phyloP scores from a whole-genome alignment of 2,888 invertebrate genomes.

The Ceriagrion tenellum region DNA sequence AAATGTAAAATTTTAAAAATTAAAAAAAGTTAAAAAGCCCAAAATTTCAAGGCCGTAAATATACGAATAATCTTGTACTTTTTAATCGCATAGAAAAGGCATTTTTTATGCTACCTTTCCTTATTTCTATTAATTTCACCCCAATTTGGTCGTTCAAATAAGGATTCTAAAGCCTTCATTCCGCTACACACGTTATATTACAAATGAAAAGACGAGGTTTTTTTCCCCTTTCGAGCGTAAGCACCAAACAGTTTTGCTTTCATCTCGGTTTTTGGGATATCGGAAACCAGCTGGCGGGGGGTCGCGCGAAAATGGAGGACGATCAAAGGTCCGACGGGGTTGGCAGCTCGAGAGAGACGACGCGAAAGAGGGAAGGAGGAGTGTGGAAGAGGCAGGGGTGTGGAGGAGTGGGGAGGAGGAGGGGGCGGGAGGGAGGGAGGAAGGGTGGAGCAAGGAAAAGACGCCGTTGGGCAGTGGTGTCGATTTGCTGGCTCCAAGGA shows the following conservation, averaged over 20 bases:
- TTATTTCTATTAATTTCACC: too few species aligned
- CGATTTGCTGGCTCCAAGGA: not conserved
- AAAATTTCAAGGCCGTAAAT: too few species aligned
- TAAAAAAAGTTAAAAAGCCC: too few species aligned
- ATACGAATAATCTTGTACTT: too few species aligned
- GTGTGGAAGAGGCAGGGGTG: too few species aligned
- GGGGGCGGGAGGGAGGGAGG: not conserved
- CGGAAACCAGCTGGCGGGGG: not conserved
- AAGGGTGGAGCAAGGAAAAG: not conserved
- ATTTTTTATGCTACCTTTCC: too few species aligned
- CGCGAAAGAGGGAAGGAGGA: not conserved
- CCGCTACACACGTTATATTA: too few species aligned
- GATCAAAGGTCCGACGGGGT: not conserved
- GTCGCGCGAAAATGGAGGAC: not conserved
- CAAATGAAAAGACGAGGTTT: not conserved
- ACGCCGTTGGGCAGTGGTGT: not conserved
- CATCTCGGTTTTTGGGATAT: not conserved
- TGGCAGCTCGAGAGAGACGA: not conserved
- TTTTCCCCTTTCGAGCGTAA: not conserved
- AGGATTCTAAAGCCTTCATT: too few species aligned
- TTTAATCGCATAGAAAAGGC: too few species aligned
- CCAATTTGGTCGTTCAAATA: too few species aligned
- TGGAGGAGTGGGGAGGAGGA: not conserved
- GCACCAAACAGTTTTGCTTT: not conserved
- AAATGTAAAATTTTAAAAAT: too few species aligned